phyloP scores from a whole-genome alignment of 1,140 invertebrate genomes.

The Apis cerana region DNA sequence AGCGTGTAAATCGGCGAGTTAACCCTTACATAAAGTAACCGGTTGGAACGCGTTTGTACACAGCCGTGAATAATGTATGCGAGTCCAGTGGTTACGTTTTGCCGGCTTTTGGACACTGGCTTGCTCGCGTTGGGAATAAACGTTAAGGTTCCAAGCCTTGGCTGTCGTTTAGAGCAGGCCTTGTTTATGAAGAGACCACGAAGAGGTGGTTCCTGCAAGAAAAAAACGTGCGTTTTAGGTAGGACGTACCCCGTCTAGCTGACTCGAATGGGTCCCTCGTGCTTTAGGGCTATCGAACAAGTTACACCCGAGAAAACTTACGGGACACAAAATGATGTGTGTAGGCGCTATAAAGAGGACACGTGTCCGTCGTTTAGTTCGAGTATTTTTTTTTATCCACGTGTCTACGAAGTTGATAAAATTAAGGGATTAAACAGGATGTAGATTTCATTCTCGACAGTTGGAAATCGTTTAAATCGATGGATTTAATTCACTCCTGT shows the following conservation, averaged over 20 bases:
- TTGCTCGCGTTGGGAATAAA: constrained; percentile 50
- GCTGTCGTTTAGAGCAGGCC: constrained; percentile 42
- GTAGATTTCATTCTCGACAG: too few relatives aligned
- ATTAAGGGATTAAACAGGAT: too few relatives aligned
- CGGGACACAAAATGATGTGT: not conserved
- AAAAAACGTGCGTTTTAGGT: constrained; percentile 28
- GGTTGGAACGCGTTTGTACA: not conserved
- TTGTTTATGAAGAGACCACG: constrained; percentile 67
- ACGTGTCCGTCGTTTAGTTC: not conserved
- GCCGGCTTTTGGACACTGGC: constrained; percentile 2
- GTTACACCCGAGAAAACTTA: constrained; percentile 15
- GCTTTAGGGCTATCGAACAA: constrained; percentile 61
- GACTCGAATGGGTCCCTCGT: constrained; percentile 53
- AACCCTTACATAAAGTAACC: constrained; percentile 37
- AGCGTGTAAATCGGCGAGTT: constrained; percentile 13
- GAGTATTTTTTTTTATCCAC: not conserved
- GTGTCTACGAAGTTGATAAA: not conserved
- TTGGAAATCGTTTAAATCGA: too few relatives aligned
- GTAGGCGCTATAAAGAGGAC: not conserved
- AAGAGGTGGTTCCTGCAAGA: constrained; percentile 4
- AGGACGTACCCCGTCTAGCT: constrained; percentile 8
- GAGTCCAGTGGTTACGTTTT: constrained; percentile 26
- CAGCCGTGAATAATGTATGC: constrained; percentile 43
- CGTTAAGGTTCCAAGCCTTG: not conserved
- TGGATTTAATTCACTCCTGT: too few relatives aligned